phyloP scores from a whole-genome alignment of 1,140 invertebrate genomes.

The Calosoma granatense region DNA sequence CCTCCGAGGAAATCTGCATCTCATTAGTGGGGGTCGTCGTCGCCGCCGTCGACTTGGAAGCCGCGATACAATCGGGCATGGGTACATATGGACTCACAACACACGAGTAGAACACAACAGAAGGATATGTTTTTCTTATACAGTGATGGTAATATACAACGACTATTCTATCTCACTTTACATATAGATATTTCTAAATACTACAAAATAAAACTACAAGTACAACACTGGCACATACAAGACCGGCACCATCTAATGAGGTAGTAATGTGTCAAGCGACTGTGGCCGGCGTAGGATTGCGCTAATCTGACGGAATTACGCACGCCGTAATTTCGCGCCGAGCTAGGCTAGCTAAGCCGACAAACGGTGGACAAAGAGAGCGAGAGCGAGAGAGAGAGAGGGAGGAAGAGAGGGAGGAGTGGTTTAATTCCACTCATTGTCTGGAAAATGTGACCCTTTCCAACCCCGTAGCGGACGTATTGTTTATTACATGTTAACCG shows the following conservation, averaged over 20 bases:
- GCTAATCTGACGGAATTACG: conserved; percentile 34
- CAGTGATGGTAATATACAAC: no score
- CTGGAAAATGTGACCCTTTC: conserved; percentile 19
- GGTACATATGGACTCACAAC: no score
- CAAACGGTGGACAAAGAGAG: background rate
- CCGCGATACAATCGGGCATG: background rate
- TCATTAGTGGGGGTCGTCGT: background rate
- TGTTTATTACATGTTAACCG: conserved; percentile 1
- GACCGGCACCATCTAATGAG: conserved; percentile 28
- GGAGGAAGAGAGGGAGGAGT: background rate
- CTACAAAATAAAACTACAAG: no score
- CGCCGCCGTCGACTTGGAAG: background rate
- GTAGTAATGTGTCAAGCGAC: conserved; percentile 32
- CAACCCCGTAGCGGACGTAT: background rate
- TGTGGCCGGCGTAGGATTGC: conserved; percentile 21
- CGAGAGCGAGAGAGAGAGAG: background rate
- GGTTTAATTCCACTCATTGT: conserved; percentile 27
- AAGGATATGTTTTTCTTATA: no score
- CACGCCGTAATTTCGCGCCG: conserved; percentile 17
- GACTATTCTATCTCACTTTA: no score
- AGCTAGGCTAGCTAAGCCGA: conserved; percentile 2
- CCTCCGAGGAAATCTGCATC: background rate
- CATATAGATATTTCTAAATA: no score
- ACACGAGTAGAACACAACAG: no score
- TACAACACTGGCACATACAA: no score